Percentiles rank a stretch among this genome's conserved stretches.
These are phyloP conservation scores for Steinernema scapterisci DNA, from an alignment of 2,888 invertebrate genomes.

Conservation along the genomic window DNA sequence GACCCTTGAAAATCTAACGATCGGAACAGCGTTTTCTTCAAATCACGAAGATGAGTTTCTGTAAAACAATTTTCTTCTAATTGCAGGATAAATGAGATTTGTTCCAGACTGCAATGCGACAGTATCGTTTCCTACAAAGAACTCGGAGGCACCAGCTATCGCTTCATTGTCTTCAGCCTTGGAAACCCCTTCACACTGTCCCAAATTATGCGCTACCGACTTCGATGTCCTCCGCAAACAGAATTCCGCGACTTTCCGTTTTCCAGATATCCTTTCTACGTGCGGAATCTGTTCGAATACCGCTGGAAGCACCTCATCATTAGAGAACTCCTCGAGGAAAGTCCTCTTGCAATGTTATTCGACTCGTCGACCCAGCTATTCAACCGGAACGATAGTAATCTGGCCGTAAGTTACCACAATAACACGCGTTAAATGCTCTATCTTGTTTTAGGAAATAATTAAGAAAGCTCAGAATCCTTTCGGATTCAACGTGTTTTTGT, in stretches of 20 bases:
- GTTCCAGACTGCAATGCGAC: not conserved
- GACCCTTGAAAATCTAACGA: not conserved
- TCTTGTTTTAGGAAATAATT: not conserved
- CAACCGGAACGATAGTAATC: not conserved
- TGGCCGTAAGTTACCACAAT: not conserved
- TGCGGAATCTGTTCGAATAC: slow-evolving; percentile 17
- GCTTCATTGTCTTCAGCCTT: slow-evolving; percentile 25
- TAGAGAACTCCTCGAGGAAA: slow-evolving; percentile 7
- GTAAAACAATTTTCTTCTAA: not conserved
- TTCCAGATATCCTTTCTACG: slow-evolving; percentile 24
- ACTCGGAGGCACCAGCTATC: not conserved
- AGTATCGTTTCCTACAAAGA: not conserved
- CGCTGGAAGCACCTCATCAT: slow-evolving; percentile 34
- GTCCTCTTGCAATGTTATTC: slow-evolving; percentile 9
- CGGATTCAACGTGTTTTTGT: not conserved
- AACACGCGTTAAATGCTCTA: not conserved
- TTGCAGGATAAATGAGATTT: not conserved
- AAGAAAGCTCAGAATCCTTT: not conserved
- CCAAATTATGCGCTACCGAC: not conserved
- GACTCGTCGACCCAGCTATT: slow-evolving; percentile 20
- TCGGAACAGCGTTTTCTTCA: slow-evolving; percentile 27
- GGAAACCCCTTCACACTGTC: not conserved
- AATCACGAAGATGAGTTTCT: slow-evolving; percentile 29
- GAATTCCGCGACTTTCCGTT: slow-evolving; percentile 31
- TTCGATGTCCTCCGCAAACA: slow-evolving; percentile 14